Percentiles rank a stretch among this genome's conserved stretches.
Evolutionary conservation across 2,888 invertebrate genomes (phyloP).

Genomic region (Drosophila borealis): DNA sequence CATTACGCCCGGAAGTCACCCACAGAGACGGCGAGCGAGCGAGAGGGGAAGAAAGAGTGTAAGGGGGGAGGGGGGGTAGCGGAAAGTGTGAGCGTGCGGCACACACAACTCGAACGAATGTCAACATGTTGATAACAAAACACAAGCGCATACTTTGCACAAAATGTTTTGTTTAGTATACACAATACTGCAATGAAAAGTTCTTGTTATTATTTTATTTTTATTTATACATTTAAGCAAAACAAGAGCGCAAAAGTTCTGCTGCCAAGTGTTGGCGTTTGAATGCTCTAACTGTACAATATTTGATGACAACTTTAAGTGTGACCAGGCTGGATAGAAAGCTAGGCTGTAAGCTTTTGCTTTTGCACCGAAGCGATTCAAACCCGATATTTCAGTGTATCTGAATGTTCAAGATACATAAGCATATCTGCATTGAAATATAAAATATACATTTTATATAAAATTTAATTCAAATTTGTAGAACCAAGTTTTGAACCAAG

Average conservation of each 20-base stretch:
- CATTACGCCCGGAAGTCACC: slow-evolving; percentile 70
- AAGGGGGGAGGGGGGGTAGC: slow-evolving; percentile 3
- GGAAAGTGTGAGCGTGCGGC: neutral
- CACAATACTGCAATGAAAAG: slow-evolving; percentile 31
- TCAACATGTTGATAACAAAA: slow-evolving; percentile 79
- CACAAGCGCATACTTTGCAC: slow-evolving; percentile 42
- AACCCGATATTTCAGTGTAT: too few relatives aligned
- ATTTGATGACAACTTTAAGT: too few relatives aligned
- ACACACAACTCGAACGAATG: slow-evolving; percentile 56
- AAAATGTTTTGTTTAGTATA: slow-evolving; percentile 49
- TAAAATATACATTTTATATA: too few relatives aligned
- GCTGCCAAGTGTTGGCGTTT: neutral
- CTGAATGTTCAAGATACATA: too few relatives aligned
- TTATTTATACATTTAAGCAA: neutral
- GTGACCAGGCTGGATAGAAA: too few relatives aligned
- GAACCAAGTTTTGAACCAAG: too few relatives aligned
- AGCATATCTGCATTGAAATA: too few relatives aligned
- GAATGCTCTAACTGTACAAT: slow-evolving; percentile 12
- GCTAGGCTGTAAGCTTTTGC: too few relatives aligned
- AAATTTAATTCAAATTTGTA: too few relatives aligned
- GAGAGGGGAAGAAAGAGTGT: neutral
- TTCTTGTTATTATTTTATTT: slow-evolving; percentile 4
- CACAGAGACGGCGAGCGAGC: neutral
- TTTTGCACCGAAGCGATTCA: too few relatives aligned
- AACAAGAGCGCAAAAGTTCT: slow-evolving; percentile 1